These are phyloP conservation scores for Spialia ferax DNA, from an alignment of 2,888 invertebrate genomes.

Conservation along the genomic window DNA sequence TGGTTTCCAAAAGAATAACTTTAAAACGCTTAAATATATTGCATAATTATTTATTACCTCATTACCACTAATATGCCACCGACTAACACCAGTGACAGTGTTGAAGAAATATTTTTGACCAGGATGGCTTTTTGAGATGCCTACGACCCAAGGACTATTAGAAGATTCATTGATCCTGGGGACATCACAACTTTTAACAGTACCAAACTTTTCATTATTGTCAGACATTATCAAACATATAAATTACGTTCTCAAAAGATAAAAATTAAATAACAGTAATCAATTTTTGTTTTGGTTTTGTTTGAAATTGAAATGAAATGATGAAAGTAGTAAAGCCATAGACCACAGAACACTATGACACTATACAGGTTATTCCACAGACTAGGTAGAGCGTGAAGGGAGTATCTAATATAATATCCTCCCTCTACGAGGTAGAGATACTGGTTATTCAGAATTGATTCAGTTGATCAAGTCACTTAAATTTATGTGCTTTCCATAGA, in stretches of 20 bases:
- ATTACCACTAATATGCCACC: slow-evolving; percentile 31
- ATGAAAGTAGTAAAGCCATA: no score
- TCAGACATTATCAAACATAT: neutral
- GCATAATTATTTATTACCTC: slow-evolving; percentile 29
- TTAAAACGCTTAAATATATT: neutral
- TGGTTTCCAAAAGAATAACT: neutral
- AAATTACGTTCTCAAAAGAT: neutral
- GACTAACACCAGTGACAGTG: slow-evolving; percentile 60
- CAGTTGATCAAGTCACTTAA: no score
- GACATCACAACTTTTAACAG: slow-evolving; percentile 2
- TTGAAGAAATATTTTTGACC: slow-evolving; percentile 72
- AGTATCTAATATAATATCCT: no score
- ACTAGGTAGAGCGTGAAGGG: no score
- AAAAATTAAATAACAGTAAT: neutral
- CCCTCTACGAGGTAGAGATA: no score
- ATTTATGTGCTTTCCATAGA: no score
- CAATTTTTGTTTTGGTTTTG: neutral
- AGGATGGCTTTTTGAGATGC: slow-evolving; percentile 64
- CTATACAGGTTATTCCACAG: no score
- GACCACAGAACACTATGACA: no score
- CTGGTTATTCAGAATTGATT: no score
- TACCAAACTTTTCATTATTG: neutral
- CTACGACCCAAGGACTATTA: slow-evolving; percentile 65
- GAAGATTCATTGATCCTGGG: slow-evolving; percentile 44
- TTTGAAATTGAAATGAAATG: no score